phyloP scores from a whole-genome alignment of 2,797 vertebrate genomes.

The Macrochelys suwanniensis region DNA sequence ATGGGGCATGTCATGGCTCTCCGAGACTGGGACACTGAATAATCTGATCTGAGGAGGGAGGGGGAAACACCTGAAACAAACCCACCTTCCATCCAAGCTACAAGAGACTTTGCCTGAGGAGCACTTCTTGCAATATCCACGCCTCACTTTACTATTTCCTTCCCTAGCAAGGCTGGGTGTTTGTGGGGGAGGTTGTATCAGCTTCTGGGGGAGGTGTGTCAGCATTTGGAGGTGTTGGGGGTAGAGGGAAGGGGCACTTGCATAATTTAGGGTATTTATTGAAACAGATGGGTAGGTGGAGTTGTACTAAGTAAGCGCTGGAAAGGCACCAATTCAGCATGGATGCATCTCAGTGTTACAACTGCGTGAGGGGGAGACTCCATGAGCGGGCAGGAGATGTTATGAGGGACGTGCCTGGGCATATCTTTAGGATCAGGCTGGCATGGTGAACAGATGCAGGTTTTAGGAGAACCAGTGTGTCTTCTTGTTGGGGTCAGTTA shows the following conservation, averaged over 20 bases:
- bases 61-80: neutral
- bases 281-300: neutral
- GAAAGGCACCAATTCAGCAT: neutral
- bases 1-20: neutral
- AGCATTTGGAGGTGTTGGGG: neutral
- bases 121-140: neutral
- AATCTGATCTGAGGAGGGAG: neutral
- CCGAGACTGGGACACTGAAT: neutral
- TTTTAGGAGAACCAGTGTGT: neutral
- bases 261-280: neutral
- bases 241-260: neutral
- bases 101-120: neutral
- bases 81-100: neutral
- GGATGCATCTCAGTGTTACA: accelerated
- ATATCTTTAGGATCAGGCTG: accelerated
- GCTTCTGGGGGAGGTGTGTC: neutral
- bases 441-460: too few species aligned
- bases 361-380: neutral
- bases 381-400: neutral
- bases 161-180: neutral
- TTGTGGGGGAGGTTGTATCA: neutral
- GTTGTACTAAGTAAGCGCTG: neutral
- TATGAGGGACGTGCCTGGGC: neutral
- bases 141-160: neutral
- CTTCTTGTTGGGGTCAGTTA: neutral